Percentiles rank a stretch among this genome's conserved stretches.
Conservation (phyloP, 2,113 vertebrate species). For the Hassar affinis region DNA sequence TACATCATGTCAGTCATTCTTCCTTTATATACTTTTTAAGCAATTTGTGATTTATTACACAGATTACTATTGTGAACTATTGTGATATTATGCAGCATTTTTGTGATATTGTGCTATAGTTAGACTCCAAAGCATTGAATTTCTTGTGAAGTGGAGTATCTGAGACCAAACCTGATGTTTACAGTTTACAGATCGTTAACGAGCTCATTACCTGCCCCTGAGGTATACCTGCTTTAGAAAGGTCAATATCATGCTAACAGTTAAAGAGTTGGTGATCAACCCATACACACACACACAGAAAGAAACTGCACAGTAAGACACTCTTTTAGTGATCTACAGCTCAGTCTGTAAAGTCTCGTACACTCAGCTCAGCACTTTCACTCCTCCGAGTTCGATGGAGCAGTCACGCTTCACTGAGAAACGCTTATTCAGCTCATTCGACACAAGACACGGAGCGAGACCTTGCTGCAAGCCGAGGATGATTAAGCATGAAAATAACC, state of each 20-base stretch:
- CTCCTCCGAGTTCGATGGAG: background rate
- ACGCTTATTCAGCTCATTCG: background rate
- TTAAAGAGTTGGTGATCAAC: background rate
- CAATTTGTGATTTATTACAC: background rate
- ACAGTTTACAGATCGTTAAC: background rate
- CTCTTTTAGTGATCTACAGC: background rate
- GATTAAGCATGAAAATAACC: background rate
- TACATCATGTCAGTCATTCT: background rate
- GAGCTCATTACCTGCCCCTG: background rate
- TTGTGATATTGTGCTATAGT: background rate
- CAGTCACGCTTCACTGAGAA: slow-evolving; percentile 6
- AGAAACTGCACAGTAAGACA: slow-evolving; percentile 1
- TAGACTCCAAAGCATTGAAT: background rate
- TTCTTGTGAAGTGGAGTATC: background rate
- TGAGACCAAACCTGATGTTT: background rate
- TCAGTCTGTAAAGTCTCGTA: background rate
- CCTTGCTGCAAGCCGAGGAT: background rate
- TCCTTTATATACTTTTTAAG: background rate
- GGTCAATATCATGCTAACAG: background rate
- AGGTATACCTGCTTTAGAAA: background rate
- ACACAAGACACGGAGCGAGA: background rate
- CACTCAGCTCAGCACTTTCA: slow-evolving; percentile 8
- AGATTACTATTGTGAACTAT: too few species aligned
- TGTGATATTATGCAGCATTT: background rate
- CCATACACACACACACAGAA: background rate